Conservation (phyloP, 2,113 vertebrate genomes). For the Tauraco erythrolophus region DNA sequence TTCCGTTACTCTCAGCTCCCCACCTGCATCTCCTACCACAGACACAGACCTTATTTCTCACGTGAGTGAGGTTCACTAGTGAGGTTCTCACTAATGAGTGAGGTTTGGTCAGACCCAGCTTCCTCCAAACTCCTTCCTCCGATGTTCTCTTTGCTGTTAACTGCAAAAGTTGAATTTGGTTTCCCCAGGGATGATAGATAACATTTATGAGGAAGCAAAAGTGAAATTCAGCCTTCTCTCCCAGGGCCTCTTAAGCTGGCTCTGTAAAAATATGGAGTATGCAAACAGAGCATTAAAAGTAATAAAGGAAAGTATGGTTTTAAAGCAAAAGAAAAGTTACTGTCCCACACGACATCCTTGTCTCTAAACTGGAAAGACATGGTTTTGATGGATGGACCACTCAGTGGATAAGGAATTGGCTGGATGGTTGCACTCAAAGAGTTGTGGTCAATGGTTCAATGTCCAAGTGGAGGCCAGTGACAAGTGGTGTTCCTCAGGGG, state of each 20-base stretch:
- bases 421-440: no score
- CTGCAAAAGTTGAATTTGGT: not conserved
- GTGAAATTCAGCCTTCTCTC: not conserved
- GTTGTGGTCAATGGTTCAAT: no score
- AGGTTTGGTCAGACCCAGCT: not conserved
- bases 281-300: not conserved
- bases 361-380: no score
- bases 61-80: no score
- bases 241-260: not conserved
- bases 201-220: not conserved
- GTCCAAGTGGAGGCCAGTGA: no score
- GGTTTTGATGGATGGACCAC: no score
- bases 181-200: not conserved
- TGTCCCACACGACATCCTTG: no score
- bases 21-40: not conserved
- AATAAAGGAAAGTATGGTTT: not conserved
- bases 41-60: not conserved
- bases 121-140: not conserved
- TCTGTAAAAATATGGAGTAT: not conserved
- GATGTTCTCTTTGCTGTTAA: not conserved
- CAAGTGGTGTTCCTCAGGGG: no score
- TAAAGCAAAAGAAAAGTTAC: not conserved
- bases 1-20: not conserved
- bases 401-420: no score
- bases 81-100: no score